Conservation (phyloP, 2,797 vertebrate species). For the Gambusia yucatana region DNA sequence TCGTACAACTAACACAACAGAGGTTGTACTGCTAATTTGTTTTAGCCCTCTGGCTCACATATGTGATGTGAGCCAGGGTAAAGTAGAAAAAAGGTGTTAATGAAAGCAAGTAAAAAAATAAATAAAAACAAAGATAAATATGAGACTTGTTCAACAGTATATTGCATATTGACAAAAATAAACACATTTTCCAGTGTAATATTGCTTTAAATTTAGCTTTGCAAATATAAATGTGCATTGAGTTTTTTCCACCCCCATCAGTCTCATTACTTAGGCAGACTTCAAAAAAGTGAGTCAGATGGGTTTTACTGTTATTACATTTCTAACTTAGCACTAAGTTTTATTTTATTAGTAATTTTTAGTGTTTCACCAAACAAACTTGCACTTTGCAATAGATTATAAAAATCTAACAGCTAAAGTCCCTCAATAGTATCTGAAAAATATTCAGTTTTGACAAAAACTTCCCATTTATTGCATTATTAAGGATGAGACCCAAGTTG, state of each 20-base stretch:
- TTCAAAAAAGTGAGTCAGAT: background rate
- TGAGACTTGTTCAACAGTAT: constrained; percentile 47
- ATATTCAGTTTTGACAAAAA: background rate
- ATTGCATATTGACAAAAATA: constrained; percentile 44
- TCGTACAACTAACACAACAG: constrained; percentile 35
- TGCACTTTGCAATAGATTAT: background rate
- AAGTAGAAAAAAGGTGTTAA: constrained; percentile 60
- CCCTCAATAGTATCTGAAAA: background rate
- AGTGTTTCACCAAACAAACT: background rate
- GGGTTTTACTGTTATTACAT: background rate
- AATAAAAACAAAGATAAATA: constrained; percentile 81
- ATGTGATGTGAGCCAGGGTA: constrained; percentile 7
- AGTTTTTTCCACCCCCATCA: background rate
- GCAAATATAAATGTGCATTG: constrained; percentile 15
- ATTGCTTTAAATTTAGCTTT: constrained; percentile 68
- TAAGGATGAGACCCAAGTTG: background rate
- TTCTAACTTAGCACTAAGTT: background rate
- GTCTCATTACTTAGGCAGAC: background rate
- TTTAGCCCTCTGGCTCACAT: constrained; percentile 48
- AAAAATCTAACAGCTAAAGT: background rate
- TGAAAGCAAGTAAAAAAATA: constrained; percentile 57
- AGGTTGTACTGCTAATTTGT: constrained; percentile 18
- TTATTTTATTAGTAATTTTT: background rate
- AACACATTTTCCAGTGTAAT: constrained; percentile 53
- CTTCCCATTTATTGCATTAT: background rate